These are phyloP conservation scores for Sterna hirundo DNA, from an alignment of 2,113 vertebrate species.

Conservation along the genomic window DNA sequence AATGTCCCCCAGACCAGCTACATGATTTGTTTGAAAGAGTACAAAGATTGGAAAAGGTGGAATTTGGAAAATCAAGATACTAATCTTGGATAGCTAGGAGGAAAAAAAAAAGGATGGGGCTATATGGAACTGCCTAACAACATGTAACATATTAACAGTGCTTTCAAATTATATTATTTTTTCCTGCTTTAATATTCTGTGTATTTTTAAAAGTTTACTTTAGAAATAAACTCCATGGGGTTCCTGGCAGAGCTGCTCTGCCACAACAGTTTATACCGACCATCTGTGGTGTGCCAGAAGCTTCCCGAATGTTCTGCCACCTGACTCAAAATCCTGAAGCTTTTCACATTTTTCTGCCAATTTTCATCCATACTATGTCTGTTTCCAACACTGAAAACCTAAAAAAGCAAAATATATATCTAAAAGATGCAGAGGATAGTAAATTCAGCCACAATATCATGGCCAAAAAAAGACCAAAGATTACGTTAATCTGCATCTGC, in stretches of 20 bases:
- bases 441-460: slow-evolving; percentile 9
- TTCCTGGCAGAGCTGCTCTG: slow-evolving; percentile 71
- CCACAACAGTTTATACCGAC: slow-evolving; percentile 73
- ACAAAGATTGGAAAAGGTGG: not conserved
- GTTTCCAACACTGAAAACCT: slow-evolving; percentile 63
- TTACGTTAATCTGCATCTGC: not conserved
- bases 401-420: slow-evolving; percentile 62
- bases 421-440: slow-evolving; percentile 16
- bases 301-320: slow-evolving; percentile 77
- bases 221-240: slow-evolving; percentile 69
- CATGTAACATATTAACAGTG: not conserved
- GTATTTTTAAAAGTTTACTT: slow-evolving; percentile 77
- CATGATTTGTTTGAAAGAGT: not conserved
- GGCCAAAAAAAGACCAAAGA: slow-evolving; percentile 7
- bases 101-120: not conserved
- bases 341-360: slow-evolving; percentile 70
- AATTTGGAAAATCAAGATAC: not conserved
- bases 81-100: not conserved
- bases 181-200: slow-evolving; percentile 35
- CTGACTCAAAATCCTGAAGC: slow-evolving; percentile 73
- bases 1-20: not conserved
- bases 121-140: not conserved
- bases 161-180: slow-evolving; percentile 5
- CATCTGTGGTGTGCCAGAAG: slow-evolving; percentile 76
- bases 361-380: slow-evolving; percentile 69